Conservation (phyloP, 2,113 vertebrate species). For the Galbula dea region DNA sequence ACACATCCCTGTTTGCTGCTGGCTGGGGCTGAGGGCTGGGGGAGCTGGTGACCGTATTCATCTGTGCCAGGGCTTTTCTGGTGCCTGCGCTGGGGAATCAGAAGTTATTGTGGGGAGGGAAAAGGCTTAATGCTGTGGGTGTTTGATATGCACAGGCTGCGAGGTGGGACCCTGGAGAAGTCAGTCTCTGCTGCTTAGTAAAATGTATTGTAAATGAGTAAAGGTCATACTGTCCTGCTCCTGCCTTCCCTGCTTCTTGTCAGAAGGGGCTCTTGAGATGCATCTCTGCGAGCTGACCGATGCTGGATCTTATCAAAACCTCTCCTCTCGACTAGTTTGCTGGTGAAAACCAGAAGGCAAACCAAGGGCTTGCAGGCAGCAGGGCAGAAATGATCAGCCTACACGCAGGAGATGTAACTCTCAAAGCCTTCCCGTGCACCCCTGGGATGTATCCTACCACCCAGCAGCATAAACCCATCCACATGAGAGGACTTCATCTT, state of each 20-base stretch:
- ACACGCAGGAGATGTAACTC: rapidly evolving
- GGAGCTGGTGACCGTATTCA: background rate
- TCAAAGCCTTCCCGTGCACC: background rate
- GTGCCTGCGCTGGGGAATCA: background rate
- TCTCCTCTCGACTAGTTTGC: background rate
- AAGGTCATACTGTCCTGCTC: background rate
- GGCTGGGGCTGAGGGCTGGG: background rate
- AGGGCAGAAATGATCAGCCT: background rate
- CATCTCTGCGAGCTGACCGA: background rate
- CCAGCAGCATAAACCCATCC: background rate
- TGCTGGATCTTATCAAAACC: background rate
- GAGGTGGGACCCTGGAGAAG: background rate
- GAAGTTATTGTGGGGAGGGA: too few species aligned
- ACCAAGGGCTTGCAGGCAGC: background rate
- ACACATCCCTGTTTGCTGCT: background rate
- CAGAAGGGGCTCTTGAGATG: background rate
- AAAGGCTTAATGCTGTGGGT: background rate
- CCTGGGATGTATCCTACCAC: rapidly evolving
- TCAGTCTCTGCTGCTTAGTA: background rate
- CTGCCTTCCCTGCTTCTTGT: background rate
- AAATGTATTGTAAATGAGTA: too few species aligned
- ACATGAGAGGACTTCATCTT: background rate
- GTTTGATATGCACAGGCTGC: background rate
- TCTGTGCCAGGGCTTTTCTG: background rate
- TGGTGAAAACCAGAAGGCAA: background rate